Evolutionary conservation across 2,113 vertebrate species (phyloP), one percentile per base, ranked within the genome.

Genomic region (Hypomesus transpacificus): DNA sequence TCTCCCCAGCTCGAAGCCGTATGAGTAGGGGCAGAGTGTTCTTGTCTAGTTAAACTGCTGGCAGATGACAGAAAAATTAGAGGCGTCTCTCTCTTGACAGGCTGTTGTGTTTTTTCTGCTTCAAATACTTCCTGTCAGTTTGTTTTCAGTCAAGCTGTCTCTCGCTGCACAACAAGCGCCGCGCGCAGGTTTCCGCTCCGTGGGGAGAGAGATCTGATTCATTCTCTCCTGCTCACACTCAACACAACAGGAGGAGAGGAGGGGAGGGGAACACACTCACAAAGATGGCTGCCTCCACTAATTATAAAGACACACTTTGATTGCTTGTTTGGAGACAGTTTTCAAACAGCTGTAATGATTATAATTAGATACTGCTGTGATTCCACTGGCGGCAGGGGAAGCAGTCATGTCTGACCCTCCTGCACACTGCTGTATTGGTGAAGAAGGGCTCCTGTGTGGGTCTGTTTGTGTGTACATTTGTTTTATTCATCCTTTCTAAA

Each of bases 1-100:
- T 78, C 71, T 86, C 75, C 83, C 69, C 75, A 79, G 84, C 86
- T 87, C 68, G 80, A 73, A 84, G 80, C 83, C 81, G 87, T 88
- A 34, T 87, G 86, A 83, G 87, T 87, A 87, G 88, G 86, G 86
- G 87, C 82, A 88, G 85, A 89, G 80, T 86, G 77, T 79, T 89
- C 85, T 80, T 65, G 82, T 91, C 91, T 91, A 89, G 89, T 91
- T 91, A 90, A 92, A 90, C 87, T 89, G 85, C 91, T 90, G 92
- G 87, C 91, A 91, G 90, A 91, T 91, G 92, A 92, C 91, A 92
- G 89, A 92, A 91, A 92, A 92, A 93, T 91, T 92, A 92, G 90
- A 92, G 89, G 85, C 90, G 90, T 90, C 90, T 89, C 71, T 75
- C 79, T 90, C 86, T 75, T 92, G 91, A 92, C 90, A 91, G 90